Base-by-base conservation (phyloP, 2,888 invertebrate species). In the Idaea dimidiata region DNA sequence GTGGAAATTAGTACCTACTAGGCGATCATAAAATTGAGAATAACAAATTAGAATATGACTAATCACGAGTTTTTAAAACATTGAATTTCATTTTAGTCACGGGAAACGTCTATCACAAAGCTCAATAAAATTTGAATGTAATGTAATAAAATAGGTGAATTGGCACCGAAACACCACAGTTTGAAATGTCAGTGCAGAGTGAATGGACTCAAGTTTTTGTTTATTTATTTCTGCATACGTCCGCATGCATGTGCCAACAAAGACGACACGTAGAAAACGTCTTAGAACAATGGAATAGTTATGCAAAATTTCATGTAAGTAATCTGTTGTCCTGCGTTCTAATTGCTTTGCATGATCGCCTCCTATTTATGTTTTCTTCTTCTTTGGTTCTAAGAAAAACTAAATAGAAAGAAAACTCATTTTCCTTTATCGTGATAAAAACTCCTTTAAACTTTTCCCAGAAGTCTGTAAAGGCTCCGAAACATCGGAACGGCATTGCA, bases 101-200 rank as follows among this genome's bases (percentile, higher is more conserved):
- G 71, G 73, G 65, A 74, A 77, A 72, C 72, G 72, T 79, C 74
- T 63, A 76, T 74, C 76, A 76, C 57, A 62, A 66, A 63, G 70
- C 70, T 70, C 75, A 71, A 75, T 77, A 76, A 78, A 78, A 77
- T 77, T 73, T 72, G 62, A 80, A 78, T 77, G 76, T 74, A 80
- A 78, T 77, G 76, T 74, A 66, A 81, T 75, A 79, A 81, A 86
- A 85, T 81, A 74, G 74, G 72, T 75, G 74, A 77, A 89, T 86
- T 85, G 87, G 86, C 89, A 87, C 83, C 43, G 80, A 79, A 81
- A 79, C 80, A 69, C 70, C 74, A 73, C 79, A 79, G 78, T 81
- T 66, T 85, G 83, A 91, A 91, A 91, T 91, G 91, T 90, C 91
- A 91, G 84, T 81, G 75, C 81, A 76, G 85, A 86, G 89, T 91